Conservation (phyloP, 2,888 invertebrate species). For the Ormyrus rosae region DNA sequence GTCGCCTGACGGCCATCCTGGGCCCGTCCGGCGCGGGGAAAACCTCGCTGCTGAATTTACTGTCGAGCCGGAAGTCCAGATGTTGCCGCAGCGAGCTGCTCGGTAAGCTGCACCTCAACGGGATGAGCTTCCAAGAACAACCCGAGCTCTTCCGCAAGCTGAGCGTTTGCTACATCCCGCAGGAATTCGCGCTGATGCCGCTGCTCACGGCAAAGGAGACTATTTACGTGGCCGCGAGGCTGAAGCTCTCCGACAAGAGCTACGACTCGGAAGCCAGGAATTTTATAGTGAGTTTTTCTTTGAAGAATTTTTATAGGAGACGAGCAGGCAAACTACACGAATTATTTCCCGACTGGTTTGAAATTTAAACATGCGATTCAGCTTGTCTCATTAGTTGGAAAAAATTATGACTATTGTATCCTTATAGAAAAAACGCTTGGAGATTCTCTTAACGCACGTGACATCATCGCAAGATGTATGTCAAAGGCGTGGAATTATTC, state of each 20-base stretch:
- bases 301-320: not conserved
- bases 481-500: too few species aligned
- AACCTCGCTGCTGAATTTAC: slow-evolving; percentile 84
- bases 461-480: too few species aligned
- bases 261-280: slow-evolving; percentile 59
- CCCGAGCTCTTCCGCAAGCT: slow-evolving; percentile 33
- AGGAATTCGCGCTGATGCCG: slow-evolving; percentile 78
- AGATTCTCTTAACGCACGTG: too few species aligned
- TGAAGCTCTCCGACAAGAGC: slow-evolving; percentile 75
- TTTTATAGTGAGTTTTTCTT: slow-evolving; percentile 58
- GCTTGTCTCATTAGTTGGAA: too few species aligned
- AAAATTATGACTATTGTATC: too few species aligned
- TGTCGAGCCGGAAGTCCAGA: slow-evolving; percentile 80
- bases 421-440: too few species aligned
- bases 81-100: not conserved
- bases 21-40: slow-evolving; percentile 88
- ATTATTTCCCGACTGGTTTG: too few species aligned
- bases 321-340: too few species aligned
- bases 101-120: slow-evolving; percentile 61
- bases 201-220: slow-evolving; percentile 79
- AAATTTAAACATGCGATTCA: too few species aligned
- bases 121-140: slow-evolving; percentile 6
- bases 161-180: slow-evolving; percentile 82
- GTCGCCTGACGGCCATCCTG: slow-evolving; percentile 81
- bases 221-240: slow-evolving; percentile 78